Evolutionary conservation across 2,888 invertebrate species (phyloP).

Genomic region (Acrocera orbiculus): DNA sequence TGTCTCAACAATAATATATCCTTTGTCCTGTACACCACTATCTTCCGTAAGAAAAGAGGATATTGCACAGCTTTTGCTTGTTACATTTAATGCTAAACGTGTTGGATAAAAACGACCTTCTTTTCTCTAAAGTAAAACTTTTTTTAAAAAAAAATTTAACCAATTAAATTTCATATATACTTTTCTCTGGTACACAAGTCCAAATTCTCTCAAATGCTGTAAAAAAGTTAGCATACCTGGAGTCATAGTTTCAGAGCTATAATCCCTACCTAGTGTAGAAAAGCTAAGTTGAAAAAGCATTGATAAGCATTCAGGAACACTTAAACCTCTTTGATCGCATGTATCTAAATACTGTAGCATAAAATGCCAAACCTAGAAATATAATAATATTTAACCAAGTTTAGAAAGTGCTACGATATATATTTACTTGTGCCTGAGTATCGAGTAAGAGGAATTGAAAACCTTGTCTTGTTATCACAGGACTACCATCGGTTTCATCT

Average conservation of each 20-base stretch:
- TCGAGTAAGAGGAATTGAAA: constrained; percentile 93
- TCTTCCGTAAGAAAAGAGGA: constrained; percentile 30
- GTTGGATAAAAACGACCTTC: constrained; percentile 92
- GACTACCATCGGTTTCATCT: constrained; percentile 51
- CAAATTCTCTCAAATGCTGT: constrained; percentile 92
- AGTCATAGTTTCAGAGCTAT: constrained; percentile 88
- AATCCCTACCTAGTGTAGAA: constrained; percentile 86
- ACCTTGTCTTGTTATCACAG: constrained; percentile 82
- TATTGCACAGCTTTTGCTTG: constrained; percentile 35
- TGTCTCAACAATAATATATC: constrained; percentile 90
- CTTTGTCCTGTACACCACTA: constrained; percentile 36
- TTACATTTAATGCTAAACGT: constrained; percentile 72
- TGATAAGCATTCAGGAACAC: constrained; percentile 79
- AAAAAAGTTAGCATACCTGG: constrained; percentile 74
- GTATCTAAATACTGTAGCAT: constrained; percentile 90
- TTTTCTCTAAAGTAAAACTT: constrained; percentile 35
- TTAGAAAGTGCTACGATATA: neutral
- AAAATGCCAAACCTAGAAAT: constrained; percentile 68
- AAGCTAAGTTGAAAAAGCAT: constrained; percentile 95
- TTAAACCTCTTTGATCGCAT: constrained; percentile 68
- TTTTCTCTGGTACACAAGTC: constrained; percentile 91
- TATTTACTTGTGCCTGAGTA: constrained; percentile 48
- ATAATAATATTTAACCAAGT: neutral
- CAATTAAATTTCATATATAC: constrained; percentile 29
- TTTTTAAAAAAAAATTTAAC: neutral